phyloP scores from a whole-genome alignment of 2,888 invertebrate genomes.

The Microctonus brassicae region DNA sequence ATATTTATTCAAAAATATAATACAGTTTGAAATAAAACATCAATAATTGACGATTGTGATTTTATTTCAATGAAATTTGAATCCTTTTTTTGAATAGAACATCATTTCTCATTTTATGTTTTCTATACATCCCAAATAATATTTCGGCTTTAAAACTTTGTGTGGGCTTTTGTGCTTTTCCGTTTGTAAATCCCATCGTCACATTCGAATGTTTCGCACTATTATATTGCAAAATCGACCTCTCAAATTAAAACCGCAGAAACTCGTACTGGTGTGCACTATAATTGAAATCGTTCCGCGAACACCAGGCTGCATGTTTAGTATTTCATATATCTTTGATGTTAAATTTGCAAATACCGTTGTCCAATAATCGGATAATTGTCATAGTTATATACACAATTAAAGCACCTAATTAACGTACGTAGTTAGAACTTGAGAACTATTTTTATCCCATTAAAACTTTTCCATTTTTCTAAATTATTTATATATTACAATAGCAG shows the following conservation, averaged over 20 bases:
- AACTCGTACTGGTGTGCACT: constrained; percentile 10
- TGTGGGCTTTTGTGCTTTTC: not conserved
- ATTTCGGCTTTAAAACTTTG: constrained; percentile 31
- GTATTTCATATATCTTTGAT: constrained; percentile 14
- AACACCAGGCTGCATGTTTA: not conserved
- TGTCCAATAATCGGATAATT: constrained; percentile 8
- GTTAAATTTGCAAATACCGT: constrained; percentile 14
- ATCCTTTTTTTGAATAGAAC: not conserved
- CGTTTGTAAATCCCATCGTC: not conserved
- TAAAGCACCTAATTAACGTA: not conserved
- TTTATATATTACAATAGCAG: too few species aligned
- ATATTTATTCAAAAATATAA: too few species aligned
- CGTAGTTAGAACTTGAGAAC: too few species aligned
- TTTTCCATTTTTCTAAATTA: too few species aligned
- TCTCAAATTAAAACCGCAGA: constrained; percentile 5
- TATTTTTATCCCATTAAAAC: too few species aligned
- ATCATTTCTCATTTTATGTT: not conserved
- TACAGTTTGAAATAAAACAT: not conserved
- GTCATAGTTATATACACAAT: constrained; percentile 10
- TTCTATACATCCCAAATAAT: too few species aligned
- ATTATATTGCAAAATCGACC: not conserved
- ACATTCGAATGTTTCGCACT: not conserved
- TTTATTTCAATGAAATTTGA: not conserved
- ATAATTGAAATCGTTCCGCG: constrained; percentile 18
- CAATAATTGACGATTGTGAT: not conserved